These are phyloP conservation scores for Sinosuthora webbiana DNA, from an alignment of 2,113 vertebrate species.

Conservation along the genomic window DNA sequence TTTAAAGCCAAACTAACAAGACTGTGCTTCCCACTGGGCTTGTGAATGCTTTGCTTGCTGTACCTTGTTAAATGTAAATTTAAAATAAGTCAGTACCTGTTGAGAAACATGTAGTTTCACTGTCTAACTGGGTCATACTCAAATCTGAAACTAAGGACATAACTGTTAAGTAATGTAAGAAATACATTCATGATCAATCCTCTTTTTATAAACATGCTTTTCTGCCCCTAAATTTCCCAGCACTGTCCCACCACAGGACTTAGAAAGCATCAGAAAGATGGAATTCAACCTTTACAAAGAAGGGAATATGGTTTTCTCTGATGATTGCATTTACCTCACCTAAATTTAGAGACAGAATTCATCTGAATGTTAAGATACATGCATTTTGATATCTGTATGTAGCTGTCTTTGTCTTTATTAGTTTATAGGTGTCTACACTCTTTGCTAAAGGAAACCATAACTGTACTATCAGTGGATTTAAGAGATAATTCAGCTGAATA, in stretches of 20 bases:
- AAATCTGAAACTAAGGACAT: neutral
- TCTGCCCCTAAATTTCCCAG: neutral
- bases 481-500: neutral
- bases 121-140: neutral
- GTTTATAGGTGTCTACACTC: neutral
- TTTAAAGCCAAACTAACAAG: neutral
- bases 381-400: neutral
- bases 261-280: neutral
- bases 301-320: neutral
- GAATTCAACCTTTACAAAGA: neutral
- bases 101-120: neutral
- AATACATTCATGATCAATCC: neutral
- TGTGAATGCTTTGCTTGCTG: neutral
- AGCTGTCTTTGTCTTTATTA: neutral
- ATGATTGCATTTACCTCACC: neutral
- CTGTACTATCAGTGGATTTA: neutral
- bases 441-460: neutral
- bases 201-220: neutral
- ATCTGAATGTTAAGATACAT: neutral
- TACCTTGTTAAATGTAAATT: constrained; percentile 17
- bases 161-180: neutral
- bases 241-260: neutral
- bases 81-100: neutral
- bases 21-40: neutral
- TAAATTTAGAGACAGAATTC: neutral